Evolutionary conservation across 2,888 invertebrate species (phyloP), one percentile per base, ranked within the genome.

Genomic region (Scelioninae gen. 1): DNA sequence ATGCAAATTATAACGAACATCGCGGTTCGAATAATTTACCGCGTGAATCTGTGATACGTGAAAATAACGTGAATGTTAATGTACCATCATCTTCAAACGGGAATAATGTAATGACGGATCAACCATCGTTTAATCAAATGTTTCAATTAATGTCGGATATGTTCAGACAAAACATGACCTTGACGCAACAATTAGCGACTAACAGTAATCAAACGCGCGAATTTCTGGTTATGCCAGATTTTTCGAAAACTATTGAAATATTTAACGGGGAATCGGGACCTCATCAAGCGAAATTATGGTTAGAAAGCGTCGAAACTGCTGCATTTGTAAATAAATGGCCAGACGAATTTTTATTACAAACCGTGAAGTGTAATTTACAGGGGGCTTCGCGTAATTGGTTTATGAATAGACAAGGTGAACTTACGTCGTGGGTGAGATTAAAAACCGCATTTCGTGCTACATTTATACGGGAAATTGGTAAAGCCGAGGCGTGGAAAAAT

Each of bases 241-340:
- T 63, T 32, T 49, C 63, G 13, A 66, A 66, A 38, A 66, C 66
- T 10, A 51, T 66, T 9, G 1, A 11, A 8, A 13, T 1, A 9
- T 66, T 66, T 53, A 15, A 63, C 7, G 83, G 83, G 0, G 65
- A 76, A 32, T 68, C 65, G 23, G 76, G 83, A 0, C 47, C 82
- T 0, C 58, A 53, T 2, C 83, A 85, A 23, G 71, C 71, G 0
- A 49, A 40, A 10, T 40, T 71, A n/a, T 71, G 71, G 71, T 23
- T 69, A 11, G 49, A 84, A 6, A 65, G 82, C n/a, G 68, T 85
- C 0, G 83, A 85, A 55, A 40, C 81, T 0, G 56, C 83, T 1
- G 84, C 83, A 10, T 53, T 16, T 15, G 62, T 84, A 9, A 79
- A 83, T 32, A 58, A 60, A 0, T 85, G 84, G 83, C 83, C 84